Evolutionary conservation across 2,888 invertebrate genomes (phyloP), one percentile per base, ranked within the genome.

Genomic region (Pomacea canaliculata): DNA sequence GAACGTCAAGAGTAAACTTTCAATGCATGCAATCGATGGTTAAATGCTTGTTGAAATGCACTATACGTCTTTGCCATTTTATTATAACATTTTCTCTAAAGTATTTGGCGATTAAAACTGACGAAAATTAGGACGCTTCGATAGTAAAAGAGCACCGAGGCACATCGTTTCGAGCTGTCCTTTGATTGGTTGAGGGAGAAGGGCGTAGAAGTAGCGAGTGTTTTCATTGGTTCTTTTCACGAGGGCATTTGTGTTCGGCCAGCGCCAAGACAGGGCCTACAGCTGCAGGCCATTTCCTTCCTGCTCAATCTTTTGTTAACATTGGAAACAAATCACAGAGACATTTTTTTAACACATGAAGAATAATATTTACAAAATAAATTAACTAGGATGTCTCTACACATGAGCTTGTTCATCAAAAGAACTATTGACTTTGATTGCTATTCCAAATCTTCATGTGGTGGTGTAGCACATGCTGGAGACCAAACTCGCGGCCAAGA

Each of bases 161-260:
- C 82, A 84, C 84, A 82, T 83, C 83, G 78, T 71, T 70, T 76
- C 72, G 70, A 73, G 69, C 59, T 37, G 77, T 49, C 7, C 70
- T 82, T 71, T 81, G 80, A 85, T 85, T 84, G 84, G 85, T 68
- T 69, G n/a, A 77, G 72, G 46, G 37, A 73, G 67, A 62, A 63
- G 27, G 63, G 63, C 19, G 63, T 63, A 63, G 1, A 63, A 63
- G 27, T 63, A 27, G 27, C 27, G 23, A 63, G 27, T 63, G n/a
- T 63, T 63, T 27, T 63, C 63, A 19, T 63, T 63, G 63, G 63
- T 63, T 63, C 12, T 16, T 63, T 5, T 12, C 12, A 19, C 10
- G 12, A 12, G 23, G 19, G 63, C 63, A 63, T 23, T 63, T 23
- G 3, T 37, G 37, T 23, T 23, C 23, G 23, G 23, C 23, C 23